Evolutionary conservation across 2,113 vertebrate species (phyloP).

Genomic region (Natator depressus): DNA sequence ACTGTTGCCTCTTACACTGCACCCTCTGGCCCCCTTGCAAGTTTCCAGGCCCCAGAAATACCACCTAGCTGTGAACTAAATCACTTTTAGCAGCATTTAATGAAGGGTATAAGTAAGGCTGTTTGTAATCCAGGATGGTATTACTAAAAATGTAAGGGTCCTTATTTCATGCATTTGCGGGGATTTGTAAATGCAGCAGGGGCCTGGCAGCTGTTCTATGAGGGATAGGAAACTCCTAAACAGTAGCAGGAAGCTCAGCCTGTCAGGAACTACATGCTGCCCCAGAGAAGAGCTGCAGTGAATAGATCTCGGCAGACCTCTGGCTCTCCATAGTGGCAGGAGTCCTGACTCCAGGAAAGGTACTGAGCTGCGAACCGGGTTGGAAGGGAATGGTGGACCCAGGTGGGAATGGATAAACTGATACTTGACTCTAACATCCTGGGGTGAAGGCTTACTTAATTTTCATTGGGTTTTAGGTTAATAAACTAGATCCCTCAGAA

Average conservation of each 20-base stretch:
- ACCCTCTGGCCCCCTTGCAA: background rate
- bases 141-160: background rate
- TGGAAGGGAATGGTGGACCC: background rate
- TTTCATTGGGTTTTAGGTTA: background rate
- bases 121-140: background rate
- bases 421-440: background rate
- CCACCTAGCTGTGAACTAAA: background rate
- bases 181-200: background rate
- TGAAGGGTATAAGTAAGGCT: background rate
- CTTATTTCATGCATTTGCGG: background rate
- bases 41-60: background rate
- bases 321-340: no score
- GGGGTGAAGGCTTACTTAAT: background rate
- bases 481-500: background rate
- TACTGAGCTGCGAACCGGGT: background rate
- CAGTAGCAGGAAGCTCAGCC: no score
- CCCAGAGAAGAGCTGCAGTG: no score
- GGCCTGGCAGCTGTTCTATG: no score
- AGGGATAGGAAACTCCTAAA: no score
- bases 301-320: no score
- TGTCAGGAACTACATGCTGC: no score
- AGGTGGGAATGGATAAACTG: background rate
- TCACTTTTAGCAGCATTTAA: background rate
- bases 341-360: no score
- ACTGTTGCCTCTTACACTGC: background rate